Base-by-base conservation (phyloP, 1,140 invertebrate species). In the Hypsibius dujardini region DNA sequence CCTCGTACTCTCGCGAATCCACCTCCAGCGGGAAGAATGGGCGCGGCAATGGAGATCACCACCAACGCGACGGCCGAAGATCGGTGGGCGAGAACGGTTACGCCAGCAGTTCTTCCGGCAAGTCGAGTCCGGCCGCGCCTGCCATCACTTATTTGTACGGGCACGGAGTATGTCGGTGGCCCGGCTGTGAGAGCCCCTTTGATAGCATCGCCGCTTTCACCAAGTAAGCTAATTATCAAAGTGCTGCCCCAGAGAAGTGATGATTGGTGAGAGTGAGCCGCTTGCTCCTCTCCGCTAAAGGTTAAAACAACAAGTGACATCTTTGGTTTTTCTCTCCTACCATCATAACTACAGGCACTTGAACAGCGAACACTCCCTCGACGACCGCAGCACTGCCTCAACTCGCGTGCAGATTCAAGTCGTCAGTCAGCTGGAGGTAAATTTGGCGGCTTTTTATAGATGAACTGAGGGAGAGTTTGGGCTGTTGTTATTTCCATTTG, bases 371-470 rank as follows among this genome's bases (percentile, higher is more conserved):
- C 93, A 97, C 80, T 88, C 86, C 7, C 81, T 96, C 76, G 93
- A 96, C 80, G 93, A 96, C 80, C 82, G 92, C 74, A 94, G 90
- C 69, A 94, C 92, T 45, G 92, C 92, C 1, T 92, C 96, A 77
- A 91, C 92, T 12, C 83, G 92, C 67, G 92, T 96, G 60, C 93
- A 96, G 83, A 93, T 95, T 90, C 92, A 96, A 82, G 92, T 97
- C 70, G 92, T 97, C 2, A 91, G 89, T 1, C 92, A 96, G 79
- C 81, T 96, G 72, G 93, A 97, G 81, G 85, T 92, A 28, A 28
- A 28, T 28, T 28, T 28, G 28, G 28, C 28, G 28, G 28, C 28
- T 28, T 28, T 28, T 28, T 28, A 28, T 28, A 28, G 28, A 28
- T 28, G 28, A 28, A 28, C 28, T 28, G 28, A 28, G 28, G 28